Conservation (phyloP, 2,888 invertebrate genomes). For the Eupithecia exiguata region DNA sequence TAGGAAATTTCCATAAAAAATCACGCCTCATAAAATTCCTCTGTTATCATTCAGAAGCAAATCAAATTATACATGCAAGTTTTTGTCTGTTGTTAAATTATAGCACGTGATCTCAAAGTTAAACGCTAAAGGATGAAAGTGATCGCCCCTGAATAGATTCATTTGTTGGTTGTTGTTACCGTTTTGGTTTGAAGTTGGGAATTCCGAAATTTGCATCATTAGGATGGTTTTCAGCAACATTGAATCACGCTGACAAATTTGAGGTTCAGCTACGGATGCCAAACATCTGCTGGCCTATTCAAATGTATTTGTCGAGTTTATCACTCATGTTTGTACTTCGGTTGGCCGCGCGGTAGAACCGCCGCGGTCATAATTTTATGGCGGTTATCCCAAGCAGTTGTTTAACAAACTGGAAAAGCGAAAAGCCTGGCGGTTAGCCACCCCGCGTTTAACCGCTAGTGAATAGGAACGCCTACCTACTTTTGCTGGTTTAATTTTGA, state of each 20-base stretch:
- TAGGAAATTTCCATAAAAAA: neutral
- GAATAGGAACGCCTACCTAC: no score
- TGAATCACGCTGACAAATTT: neutral
- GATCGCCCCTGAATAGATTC: neutral
- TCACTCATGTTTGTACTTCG: no score
- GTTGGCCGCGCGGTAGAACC: no score
- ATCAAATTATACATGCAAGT: slow-evolving; percentile 10
- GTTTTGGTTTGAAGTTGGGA: slow-evolving; percentile 46
- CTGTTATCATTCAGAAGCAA: neutral
- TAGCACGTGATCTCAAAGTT: neutral
- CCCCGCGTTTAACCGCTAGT: no score
- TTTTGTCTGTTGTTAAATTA: neutral
- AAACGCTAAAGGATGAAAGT: neutral
- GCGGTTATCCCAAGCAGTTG: no score
- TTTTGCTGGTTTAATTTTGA: no score
- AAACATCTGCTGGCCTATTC: neutral
- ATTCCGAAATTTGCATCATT: slow-evolving; percentile 44
- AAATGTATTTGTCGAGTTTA: neutral
- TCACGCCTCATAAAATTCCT: neutral
- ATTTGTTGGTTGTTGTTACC: neutral
- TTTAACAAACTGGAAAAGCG: no score
- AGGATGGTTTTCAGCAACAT: slow-evolving; percentile 27
- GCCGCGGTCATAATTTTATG: no score
- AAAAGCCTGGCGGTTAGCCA: no score
- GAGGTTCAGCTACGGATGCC: neutral